A percentile compares a stretch with the other conserved stretches of the same genome.
Conservation (phyloP, 2,797 vertebrate species). For the Micrastur ruficollis region DNA sequence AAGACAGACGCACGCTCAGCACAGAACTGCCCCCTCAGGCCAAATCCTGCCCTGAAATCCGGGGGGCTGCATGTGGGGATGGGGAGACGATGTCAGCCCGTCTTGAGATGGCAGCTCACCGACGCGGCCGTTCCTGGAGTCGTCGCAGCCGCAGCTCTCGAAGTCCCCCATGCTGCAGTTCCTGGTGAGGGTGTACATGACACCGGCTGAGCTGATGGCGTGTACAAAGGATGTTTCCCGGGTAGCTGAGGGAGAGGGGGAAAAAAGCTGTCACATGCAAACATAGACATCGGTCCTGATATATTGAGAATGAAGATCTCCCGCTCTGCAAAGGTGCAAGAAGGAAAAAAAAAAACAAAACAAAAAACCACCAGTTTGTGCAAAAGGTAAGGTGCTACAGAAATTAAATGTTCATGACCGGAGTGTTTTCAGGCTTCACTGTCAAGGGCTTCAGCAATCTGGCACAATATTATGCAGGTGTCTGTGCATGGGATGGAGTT, state of each 20-base stretch:
- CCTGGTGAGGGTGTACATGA: slow-evolving; percentile 94
- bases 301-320: not conserved
- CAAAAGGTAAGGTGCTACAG: not conserved
- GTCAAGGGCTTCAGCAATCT: not conserved
- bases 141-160: slow-evolving; percentile 93
- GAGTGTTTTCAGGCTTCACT: not conserved
- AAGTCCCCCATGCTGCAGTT: slow-evolving; percentile 98
- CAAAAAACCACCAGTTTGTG: not conserved
- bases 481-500: not conserved
- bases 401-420: fast-evolving
- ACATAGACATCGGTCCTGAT: fast-evolving
- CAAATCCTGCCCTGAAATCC: not conserved
- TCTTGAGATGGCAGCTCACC: slow-evolving; percentile 64
- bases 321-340: not conserved
- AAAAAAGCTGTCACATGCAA: not conserved
- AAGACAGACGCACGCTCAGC: not conserved
- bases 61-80: fast-evolving
- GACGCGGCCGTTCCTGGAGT: slow-evolving; percentile 86
- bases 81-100: fast-evolving
- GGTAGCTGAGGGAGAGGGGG: slow-evolving; percentile 79
- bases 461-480: not conserved
- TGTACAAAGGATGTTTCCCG: slow-evolving; percentile 93
- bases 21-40: fast-evolving
- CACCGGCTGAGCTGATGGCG: slow-evolving; percentile 93
- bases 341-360: not conserved